phyloP scores from a whole-genome alignment of 2,888 invertebrate species.

The Ichneumoninae sp. region DNA sequence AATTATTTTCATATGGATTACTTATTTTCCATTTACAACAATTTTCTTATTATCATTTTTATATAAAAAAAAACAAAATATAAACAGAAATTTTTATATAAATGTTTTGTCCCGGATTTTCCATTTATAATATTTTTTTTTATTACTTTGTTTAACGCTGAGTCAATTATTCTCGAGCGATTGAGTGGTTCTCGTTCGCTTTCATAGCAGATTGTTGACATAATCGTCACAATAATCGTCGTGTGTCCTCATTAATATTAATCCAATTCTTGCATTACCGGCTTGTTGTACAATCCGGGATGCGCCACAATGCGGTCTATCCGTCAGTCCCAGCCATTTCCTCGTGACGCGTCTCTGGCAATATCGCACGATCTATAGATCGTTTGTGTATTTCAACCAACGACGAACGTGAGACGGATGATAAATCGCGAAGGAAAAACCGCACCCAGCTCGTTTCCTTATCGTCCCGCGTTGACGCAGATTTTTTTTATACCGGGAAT shows the following conservation, averaged over 20 bases:
- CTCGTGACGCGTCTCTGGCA: slow-evolving; percentile 28
- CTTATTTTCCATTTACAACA: too few species aligned
- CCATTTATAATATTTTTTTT: not conserved
- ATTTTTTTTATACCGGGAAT: slow-evolving; percentile 27
- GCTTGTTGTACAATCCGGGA: not conserved
- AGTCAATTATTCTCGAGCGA: not conserved
- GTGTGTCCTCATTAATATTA: not conserved
- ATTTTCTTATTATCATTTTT: too few species aligned
- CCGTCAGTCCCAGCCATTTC: not conserved
- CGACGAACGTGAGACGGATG: slow-evolving; percentile 37
- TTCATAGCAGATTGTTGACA: not conserved
- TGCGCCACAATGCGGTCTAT: not conserved
- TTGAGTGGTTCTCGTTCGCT: not conserved
- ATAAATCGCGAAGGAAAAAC: slow-evolving; percentile 43
- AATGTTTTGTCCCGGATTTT: too few species aligned
- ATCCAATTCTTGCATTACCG: not conserved
- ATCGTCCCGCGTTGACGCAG: slow-evolving; percentile 3
- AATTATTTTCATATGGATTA: too few species aligned
- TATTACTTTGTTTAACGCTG: not conserved
- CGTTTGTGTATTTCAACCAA: slow-evolving; percentile 29
- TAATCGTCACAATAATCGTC: not conserved
- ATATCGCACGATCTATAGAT: not conserved
- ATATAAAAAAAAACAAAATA: too few species aligned
- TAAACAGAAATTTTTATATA: too few species aligned
- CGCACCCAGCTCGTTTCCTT: slow-evolving; percentile 3